Conservation (phyloP, 2,797 vertebrate genomes). For the Rhynchonycteris naso region DNA sequence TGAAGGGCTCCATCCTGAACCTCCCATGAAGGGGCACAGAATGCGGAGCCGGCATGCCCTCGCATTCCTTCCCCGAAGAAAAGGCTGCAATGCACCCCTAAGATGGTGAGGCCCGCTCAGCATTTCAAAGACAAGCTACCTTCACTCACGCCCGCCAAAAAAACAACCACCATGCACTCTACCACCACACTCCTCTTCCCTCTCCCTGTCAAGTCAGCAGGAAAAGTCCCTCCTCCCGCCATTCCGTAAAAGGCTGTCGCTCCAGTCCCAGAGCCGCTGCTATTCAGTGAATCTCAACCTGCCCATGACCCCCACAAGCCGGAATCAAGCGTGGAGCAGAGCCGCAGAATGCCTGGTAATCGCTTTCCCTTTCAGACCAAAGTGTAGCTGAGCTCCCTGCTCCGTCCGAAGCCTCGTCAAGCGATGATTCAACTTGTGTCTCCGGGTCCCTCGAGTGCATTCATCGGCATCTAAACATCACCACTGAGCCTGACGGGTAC, state of each 20-base stretch:
- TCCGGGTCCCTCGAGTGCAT: background rate
- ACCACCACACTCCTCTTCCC: background rate
- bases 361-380: background rate
- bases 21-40: background rate
- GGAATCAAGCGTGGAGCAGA: background rate
- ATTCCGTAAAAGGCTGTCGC: background rate
- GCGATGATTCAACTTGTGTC: conserved; percentile 6
- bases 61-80: background rate
- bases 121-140: conserved; percentile 52
- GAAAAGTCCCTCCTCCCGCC: background rate
- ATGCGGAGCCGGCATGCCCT: background rate
- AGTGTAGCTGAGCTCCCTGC: background rate
- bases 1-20: background rate
- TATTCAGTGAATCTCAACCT: background rate
- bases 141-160: conserved; percentile 71
- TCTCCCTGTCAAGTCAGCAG: background rate
- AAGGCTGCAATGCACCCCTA: background rate
- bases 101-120: background rate
- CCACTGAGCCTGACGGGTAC: background rate
- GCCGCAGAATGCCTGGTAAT: background rate
- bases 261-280: background rate
- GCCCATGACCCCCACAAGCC: background rate
- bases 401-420: background rate
- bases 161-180: background rate
- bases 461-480: background rate